Evolutionary conservation across 2,797 vertebrate species (phyloP).

Genomic region (Pogonophryne albipinna): DNA sequence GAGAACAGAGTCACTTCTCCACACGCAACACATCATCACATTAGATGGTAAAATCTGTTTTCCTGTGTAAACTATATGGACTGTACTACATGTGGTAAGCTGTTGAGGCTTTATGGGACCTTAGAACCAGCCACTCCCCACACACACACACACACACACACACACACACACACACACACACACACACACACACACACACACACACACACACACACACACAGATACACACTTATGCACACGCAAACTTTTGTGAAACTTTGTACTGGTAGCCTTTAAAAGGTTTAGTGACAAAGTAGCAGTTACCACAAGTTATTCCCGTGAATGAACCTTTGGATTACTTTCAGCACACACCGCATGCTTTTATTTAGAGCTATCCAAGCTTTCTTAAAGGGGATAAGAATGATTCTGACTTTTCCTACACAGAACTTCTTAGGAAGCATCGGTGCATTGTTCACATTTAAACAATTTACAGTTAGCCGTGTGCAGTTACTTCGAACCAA

Average conservation of each 20-base stretch:
- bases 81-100: slow-evolving; percentile 64
- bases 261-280: slow-evolving; percentile 71
- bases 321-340: slow-evolving; percentile 72
- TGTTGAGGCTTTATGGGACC: slow-evolving; percentile 63
- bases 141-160: slow-evolving; percentile 21
- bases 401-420: slow-evolving; percentile 68
- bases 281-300: slow-evolving; percentile 78
- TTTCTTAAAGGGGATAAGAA: slow-evolving; percentile 54
- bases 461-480: slow-evolving; percentile 39
- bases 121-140: slow-evolving; percentile 33
- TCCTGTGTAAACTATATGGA: slow-evolving; percentile 69
- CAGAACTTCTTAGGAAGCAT: slow-evolving; percentile 51
- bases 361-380: slow-evolving; percentile 71
- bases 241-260: slow-evolving; percentile 58
- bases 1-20: slow-evolving; percentile 62
- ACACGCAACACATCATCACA: slow-evolving; percentile 75
- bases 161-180: slow-evolving; percentile 11
- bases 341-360: slow-evolving; percentile 78
- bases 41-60: slow-evolving; percentile 67
- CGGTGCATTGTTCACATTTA: slow-evolving; percentile 30
- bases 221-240: background rate
- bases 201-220: too few relatives aligned
- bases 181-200: too few relatives aligned
- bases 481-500: slow-evolving; percentile 24
- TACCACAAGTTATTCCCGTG: slow-evolving; percentile 73